Evolutionary conservation across 1,140 invertebrate species (phyloP), one percentile per base, ranked within the genome.

Genomic region (Trichonephila inaurata): DNA sequence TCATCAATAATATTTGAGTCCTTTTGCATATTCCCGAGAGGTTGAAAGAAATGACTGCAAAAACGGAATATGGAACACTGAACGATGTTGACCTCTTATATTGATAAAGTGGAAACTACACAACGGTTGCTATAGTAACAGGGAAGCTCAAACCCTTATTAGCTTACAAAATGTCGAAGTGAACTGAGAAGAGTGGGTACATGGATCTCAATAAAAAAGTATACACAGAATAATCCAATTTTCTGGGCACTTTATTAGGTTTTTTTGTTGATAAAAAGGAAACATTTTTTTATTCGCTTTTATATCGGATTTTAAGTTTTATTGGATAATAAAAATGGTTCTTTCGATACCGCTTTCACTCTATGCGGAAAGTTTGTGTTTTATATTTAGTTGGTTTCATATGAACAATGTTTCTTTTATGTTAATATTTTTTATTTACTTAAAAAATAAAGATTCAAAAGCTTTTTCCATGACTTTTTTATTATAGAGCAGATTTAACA

Each of bases 1-100:
- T 88, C 86, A 88, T 88, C 62, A 62, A 88, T 88, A 88, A 64
- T 7, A 10, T 66, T 87, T 88, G 40, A 88, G 61, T 10, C 62
- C 83, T n/a, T 61, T 85, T 85, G n/a, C 83, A 60, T 60, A 62
- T 88, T 77, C 72, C 72, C 72, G 18, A 18, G 5, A 64, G 62
- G 18, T 0, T 19, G 64, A 40, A 88, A 88, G 64, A 66, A 88
- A 88, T 88, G 40, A 40, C 86, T 64, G 83, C 33, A 33, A 77
- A 77, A 85, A 85, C 51, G 44, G 19, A 60, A 85, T 60, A 85
- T 85, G 24, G 83, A 61, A 51, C 83, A 60, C 51, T 85, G 82
- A 85, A 85, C 51, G 82, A 58, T n/a, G 82, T n/a, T 85, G 83
- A 85, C 83, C 83, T 51, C 83, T 28, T 28, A 28, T 85, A 85